Conservation (phyloP, 2,113 vertebrate species). For the Pithys albifrons region DNA sequence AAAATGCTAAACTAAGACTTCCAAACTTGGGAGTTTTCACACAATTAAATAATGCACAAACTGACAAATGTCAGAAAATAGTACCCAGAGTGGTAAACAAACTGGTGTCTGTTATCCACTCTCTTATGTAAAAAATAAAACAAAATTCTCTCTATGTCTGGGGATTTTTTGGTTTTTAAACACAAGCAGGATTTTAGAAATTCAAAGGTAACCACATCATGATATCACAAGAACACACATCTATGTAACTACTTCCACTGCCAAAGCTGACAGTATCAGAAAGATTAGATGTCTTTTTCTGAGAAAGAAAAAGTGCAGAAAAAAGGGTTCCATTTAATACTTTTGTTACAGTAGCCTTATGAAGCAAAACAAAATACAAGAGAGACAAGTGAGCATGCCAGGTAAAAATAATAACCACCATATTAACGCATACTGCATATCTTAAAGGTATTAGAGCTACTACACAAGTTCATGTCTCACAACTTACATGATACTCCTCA, state of each 20-base stretch:
- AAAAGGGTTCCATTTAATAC: background rate
- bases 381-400: constrained; percentile 4
- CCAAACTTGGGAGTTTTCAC: background rate
- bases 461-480: background rate
- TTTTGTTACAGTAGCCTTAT: background rate
- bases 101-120: background rate
- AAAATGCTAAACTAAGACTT: background rate
- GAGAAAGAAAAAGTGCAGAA: background rate
- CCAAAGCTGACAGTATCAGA: background rate
- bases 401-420: background rate
- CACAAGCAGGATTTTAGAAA: background rate
- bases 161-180: background rate
- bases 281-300: background rate
- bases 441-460: constrained; percentile 12
- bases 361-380: background rate
- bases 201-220: background rate
- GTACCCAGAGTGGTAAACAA: background rate
- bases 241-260: constrained; percentile 14
- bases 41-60: background rate
- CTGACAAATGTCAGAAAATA: background rate
- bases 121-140: background rate
- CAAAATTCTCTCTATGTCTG: background rate
- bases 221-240: background rate
- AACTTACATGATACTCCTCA: constrained; percentile 43
- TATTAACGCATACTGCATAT: background rate